Percentiles rank a stretch among this genome's conserved stretches.
Evolutionary conservation across 2,888 invertebrate genomes (phyloP).

Genomic region (Acleris sparsana): DNA sequence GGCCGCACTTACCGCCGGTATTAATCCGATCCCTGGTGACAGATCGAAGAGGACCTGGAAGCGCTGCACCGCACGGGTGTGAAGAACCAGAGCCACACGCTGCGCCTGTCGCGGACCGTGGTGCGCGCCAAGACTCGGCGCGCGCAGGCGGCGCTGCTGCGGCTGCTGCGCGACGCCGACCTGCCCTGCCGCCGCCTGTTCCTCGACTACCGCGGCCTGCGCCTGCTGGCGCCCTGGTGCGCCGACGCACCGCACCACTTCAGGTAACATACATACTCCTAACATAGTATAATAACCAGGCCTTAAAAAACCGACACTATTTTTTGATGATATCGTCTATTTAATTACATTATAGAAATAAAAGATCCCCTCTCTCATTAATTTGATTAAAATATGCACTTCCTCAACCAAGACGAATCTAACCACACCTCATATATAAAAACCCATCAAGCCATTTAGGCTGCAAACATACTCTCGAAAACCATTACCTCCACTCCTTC

Average conservation of each 20-base stretch:
- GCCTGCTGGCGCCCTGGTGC: constrained; percentile 97
- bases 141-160: constrained; percentile 89
- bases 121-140: constrained; percentile 93
- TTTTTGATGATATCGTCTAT: too few relatives aligned
- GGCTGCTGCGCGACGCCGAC: constrained; percentile 91
- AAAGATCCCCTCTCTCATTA: too few relatives aligned
- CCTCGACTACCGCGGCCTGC: constrained; percentile 95
- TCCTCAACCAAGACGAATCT: too few relatives aligned
- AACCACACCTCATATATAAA: too few relatives aligned
- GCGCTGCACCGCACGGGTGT: constrained; percentile 90
- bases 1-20: too few relatives aligned
- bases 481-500: too few relatives aligned
- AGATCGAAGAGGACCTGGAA: constrained; percentile 95
- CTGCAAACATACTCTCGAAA: too few relatives aligned
- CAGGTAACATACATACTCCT: constrained; percentile 55
- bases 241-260: constrained; percentile 85
- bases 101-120: constrained; percentile 95
- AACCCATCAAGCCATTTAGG: too few relatives aligned
- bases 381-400: too few relatives aligned
- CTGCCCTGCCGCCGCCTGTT: constrained; percentile 93
- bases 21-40: background rate
- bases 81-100: constrained; percentile 94
- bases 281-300: too few relatives aligned
- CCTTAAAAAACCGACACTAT: too few relatives aligned
- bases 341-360: too few relatives aligned